These are phyloP conservation scores for Tachuris rubrigastra DNA, from an alignment of 2,113 vertebrate genomes.

Conservation along the genomic window DNA sequence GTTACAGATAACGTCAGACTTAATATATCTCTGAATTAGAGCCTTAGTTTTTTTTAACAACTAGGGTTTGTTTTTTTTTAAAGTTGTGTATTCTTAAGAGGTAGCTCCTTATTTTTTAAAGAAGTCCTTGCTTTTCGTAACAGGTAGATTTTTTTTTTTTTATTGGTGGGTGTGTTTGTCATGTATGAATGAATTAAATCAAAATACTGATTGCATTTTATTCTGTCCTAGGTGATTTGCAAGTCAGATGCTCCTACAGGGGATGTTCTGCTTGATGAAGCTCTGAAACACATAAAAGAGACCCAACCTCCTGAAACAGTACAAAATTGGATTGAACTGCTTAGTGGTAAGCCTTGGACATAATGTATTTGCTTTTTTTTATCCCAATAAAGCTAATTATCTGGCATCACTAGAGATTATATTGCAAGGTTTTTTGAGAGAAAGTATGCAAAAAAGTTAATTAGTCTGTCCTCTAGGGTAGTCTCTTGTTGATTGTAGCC, in stretches of 20 bases:
- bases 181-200: neutral
- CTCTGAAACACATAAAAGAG: slow-evolving; percentile 95
- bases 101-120: fast-evolving
- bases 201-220: neutral
- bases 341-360: slow-evolving; percentile 86
- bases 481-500: neutral
- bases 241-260: slow-evolving; percentile 96
- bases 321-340: slow-evolving; percentile 97
- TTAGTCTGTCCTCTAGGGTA: neutral
- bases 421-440: neutral
- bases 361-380: neutral
- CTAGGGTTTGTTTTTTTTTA: neutral
- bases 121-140: neutral
- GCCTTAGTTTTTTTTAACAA: neutral
- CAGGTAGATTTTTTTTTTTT: neutral
- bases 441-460: neutral
- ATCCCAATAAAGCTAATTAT: neutral
- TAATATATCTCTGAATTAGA: neutral
- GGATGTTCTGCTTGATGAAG: slow-evolving; percentile 94
- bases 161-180: neutral
- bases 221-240: slow-evolving; percentile 85
- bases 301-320: slow-evolving; percentile 95
- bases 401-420: neutral
- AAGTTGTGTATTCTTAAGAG: neutral
- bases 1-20: neutral